These are phyloP conservation scores for Fragum whitleyi DNA, from an alignment of 2,888 invertebrate genomes.

Conservation along the genomic window DNA sequence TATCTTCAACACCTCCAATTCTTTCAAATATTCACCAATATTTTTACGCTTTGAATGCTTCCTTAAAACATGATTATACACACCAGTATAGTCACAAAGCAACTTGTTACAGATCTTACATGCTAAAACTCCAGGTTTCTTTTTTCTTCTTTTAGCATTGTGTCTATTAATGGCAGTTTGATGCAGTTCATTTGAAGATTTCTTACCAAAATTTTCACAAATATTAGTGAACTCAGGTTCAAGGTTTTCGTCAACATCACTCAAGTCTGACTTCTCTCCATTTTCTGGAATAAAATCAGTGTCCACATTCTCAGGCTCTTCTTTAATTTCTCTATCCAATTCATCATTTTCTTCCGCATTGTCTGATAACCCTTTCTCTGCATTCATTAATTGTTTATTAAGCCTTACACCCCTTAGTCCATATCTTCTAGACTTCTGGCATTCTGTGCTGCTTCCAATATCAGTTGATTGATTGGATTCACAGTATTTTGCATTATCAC, in stretches of 20 bases:
- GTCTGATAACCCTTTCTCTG: constrained; percentile 70
- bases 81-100: constrained; percentile 69
- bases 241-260: background rate
- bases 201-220: background rate
- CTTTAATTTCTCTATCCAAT: constrained; percentile 1
- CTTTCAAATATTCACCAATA: constrained; percentile 63
- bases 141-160: constrained; percentile 39
- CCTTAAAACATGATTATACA: constrained; percentile 69
- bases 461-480: background rate
- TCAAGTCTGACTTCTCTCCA: background rate
- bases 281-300: background rate
- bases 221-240: constrained; percentile 8
- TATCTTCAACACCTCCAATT: constrained; percentile 63
- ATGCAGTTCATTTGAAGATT: background rate
- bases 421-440: constrained; percentile 47
- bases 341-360: constrained; percentile 33
- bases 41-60: constrained; percentile 60
- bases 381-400: constrained; percentile 65
- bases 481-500: too few species aligned
- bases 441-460: background rate
- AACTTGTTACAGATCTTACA: constrained; percentile 72
- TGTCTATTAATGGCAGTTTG: constrained; percentile 32
- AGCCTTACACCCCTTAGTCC: constrained; percentile 70
- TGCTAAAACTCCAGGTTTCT: constrained; percentile 40
- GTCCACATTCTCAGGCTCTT: constrained; percentile 13